Evolutionary conservation across 2,113 vertebrate genomes (phyloP), one percentile per base, ranked within the genome.

Genomic region (Sorex fumeus): DNA sequence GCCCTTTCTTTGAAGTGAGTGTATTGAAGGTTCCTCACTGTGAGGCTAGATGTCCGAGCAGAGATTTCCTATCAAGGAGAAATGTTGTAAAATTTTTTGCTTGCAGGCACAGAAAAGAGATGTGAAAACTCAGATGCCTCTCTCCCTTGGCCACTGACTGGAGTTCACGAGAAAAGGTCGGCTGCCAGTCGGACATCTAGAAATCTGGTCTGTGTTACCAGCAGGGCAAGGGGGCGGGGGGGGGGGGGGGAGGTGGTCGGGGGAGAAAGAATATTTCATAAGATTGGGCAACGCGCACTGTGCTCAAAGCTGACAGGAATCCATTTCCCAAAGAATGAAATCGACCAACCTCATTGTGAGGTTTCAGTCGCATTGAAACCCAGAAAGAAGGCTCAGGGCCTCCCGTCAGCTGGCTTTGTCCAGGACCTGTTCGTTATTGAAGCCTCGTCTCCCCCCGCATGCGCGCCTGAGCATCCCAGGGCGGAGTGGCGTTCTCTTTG

Each of bases 401-500:
- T 75, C 75, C 84, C 94, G 92, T 95, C 91, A 81, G 47, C 84
- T 91, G 93, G 94, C 96, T 97, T 98, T 97, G 97, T 97, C 89
- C 86, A 83, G 97, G 96, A 96, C 96, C 95, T 97, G 96, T 94
- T 96, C 93, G 74, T 97, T 96, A 95, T 94, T 97, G 92, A 80
- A 92, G 96, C 95, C 96, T 47, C 13, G 47, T 96, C 96, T 97
- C 90, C 83, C 53, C 88, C 87, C 78, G 91, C 77, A 21, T n/a
- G 10, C 71, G 21, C 28, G 0, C 81, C 77, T 81, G 89, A 62
- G 84, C 77, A 74, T 81, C 7, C 3, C 71, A 94, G 94, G 95
- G 94, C 85, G 66, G 93, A 96, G 96, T 95, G 93, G 87, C 90
- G 25, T 93, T 88, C 97, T 96, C 97, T 96, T 96, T 93, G 87